These are phyloP conservation scores for Thymelicus sylvestris DNA, from an alignment of 2,888 invertebrate genomes.

Conservation along the genomic window DNA sequence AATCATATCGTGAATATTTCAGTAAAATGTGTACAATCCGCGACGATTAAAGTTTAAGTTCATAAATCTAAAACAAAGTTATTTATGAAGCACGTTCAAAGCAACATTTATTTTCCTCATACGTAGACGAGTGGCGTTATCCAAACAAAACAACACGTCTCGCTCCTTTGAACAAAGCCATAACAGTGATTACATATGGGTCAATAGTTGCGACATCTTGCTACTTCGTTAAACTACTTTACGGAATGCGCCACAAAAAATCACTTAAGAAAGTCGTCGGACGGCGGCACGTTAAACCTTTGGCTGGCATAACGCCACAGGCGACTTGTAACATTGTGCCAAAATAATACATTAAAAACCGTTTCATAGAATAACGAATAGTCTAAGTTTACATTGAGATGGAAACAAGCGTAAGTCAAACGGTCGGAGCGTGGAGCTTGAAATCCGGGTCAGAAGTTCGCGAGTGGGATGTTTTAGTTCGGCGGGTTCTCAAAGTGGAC, in stretches of 20 bases:
- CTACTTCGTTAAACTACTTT: constrained; percentile 74
- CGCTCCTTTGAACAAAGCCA: constrained; percentile 64
- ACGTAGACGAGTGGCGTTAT: constrained; percentile 20
- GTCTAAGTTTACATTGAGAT: constrained; percentile 58
- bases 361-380: constrained; percentile 68
- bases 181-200: constrained; percentile 74
- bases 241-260: constrained; percentile 70
- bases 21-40: too few relatives aligned
- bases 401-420: constrained; percentile 54
- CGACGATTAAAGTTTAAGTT: too few relatives aligned
- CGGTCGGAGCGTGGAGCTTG: constrained; percentile 58
- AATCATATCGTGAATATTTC: too few relatives aligned
- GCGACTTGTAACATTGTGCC: constrained; percentile 69
- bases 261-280: constrained; percentile 75
- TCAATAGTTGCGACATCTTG: constrained; percentile 76
- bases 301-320: constrained; percentile 73
- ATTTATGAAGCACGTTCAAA: constrained; percentile 12
- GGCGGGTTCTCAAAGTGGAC: constrained; percentile 69
- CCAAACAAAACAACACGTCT: constrained; percentile 50
- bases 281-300: constrained; percentile 75
- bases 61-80: background rate
- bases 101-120: constrained; percentile 18
- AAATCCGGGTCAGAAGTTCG: constrained; percentile 70
- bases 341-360: constrained; percentile 80
- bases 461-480: constrained; percentile 67